Evolutionary conservation across 1,140 invertebrate genomes (phyloP).

Genomic region (Berghia stephanieae): DNA sequence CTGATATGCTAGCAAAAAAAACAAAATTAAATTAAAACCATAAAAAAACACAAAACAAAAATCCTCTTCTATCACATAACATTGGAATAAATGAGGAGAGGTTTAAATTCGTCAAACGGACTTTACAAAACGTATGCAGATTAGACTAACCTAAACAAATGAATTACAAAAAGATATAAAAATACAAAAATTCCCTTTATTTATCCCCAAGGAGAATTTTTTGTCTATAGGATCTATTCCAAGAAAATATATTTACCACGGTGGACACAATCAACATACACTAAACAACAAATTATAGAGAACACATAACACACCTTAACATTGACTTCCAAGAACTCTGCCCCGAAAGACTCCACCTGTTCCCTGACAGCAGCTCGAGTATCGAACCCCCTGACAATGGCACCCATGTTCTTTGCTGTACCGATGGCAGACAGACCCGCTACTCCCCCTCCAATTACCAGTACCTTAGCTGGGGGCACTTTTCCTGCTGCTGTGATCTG

Average conservation of each 20-base stretch:
- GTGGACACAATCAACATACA: neutral
- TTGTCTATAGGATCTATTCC: too few relatives aligned
- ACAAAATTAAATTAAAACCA: too few relatives aligned
- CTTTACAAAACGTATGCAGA: too few relatives aligned
- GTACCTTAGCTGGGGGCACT: slow-evolving; percentile 84
- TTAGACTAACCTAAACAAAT: too few relatives aligned
- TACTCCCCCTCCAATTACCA: slow-evolving; percentile 89
- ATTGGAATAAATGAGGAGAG: too few relatives aligned
- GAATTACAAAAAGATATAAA: neutral
- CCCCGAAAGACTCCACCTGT: slow-evolving; percentile 90
- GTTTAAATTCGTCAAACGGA: too few relatives aligned
- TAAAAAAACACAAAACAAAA: too few relatives aligned
- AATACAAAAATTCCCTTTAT: too few relatives aligned
- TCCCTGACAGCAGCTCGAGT: slow-evolving; percentile 86
- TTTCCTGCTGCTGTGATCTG: slow-evolving; percentile 88
- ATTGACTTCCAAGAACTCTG: slow-evolving; percentile 83
- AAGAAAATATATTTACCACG: neutral
- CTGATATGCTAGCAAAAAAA: too few relatives aligned
- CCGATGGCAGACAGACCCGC: slow-evolving; percentile 86
- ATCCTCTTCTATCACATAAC: too few relatives aligned
- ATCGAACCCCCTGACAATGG: slow-evolving; percentile 87
- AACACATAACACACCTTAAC: slow-evolving; percentile 70
- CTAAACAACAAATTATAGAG: neutral
- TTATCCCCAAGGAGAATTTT: too few relatives aligned
- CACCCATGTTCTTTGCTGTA: slow-evolving; percentile 88